Conservation (phyloP, 2,888 invertebrate genomes). For the Allygus modestus region DNA sequence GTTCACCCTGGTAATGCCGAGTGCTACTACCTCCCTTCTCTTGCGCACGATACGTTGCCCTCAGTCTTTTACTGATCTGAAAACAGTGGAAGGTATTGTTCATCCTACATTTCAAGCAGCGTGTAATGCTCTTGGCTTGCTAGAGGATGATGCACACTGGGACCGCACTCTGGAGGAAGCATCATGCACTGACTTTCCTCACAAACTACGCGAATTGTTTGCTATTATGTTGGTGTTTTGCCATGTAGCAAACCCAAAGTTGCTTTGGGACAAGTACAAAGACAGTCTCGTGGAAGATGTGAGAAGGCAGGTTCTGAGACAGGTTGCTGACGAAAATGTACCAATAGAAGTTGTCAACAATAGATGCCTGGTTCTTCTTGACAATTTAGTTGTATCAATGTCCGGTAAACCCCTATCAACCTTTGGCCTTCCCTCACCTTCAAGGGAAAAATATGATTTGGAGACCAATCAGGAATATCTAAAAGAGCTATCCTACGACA, state of each 20-base stretch:
- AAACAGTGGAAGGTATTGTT: constrained; percentile 71
- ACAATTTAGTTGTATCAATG: too few species aligned
- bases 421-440: too few species aligned
- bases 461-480: too few species aligned
- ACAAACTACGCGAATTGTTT: constrained; percentile 62
- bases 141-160: too few species aligned
- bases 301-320: constrained; percentile 68
- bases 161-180: too few species aligned
- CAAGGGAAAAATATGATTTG: too few species aligned
- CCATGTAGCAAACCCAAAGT: neutral
- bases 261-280: neutral
- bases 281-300: neutral
- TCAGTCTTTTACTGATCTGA: constrained; percentile 70
- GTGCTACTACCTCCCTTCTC: constrained; percentile 69
- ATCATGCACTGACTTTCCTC: too few species aligned
- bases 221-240: constrained; percentile 23
- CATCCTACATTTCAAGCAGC: constrained; percentile 39
- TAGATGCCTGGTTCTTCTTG: too few species aligned
- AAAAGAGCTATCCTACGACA: neutral
- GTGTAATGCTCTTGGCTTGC: too few species aligned
- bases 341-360: neutral
- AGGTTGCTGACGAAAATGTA: neutral
- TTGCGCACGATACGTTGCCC: constrained; percentile 69
- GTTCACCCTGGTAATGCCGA: constrained; percentile 69
- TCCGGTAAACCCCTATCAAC: too few species aligned